phyloP scores from a whole-genome alignment of 92 coral and sea anemone genomes.

The Actinostola sp. region DNA sequence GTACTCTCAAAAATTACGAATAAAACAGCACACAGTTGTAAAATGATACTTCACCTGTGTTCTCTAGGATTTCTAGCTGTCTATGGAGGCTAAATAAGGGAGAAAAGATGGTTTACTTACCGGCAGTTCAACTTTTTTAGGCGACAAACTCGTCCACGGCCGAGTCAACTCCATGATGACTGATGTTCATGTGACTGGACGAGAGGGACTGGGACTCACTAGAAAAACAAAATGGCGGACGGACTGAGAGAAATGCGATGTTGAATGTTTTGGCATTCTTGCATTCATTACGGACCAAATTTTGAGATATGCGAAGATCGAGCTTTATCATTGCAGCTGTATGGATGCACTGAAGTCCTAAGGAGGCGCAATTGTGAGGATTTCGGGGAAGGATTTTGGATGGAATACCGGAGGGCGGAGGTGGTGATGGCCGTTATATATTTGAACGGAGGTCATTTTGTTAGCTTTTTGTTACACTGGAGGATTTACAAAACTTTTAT shows the following conservation, averaged over 20 bases:
- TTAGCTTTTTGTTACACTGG: too few relatives aligned
- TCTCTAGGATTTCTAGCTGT: not conserved
- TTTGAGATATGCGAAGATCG: too few relatives aligned
- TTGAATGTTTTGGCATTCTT: not conserved
- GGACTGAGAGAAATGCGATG: not conserved
- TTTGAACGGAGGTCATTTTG: too few relatives aligned
- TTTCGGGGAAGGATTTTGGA: not conserved
- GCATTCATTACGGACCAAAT: too few relatives aligned
- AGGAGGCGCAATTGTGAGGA: not conserved
- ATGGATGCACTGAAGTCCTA: too few relatives aligned
- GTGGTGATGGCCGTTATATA: too few relatives aligned
- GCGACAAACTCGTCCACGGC: not conserved
- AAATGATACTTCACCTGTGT: not conserved
- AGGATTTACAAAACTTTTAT: too few relatives aligned
- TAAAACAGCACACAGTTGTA: not conserved
- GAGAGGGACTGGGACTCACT: constrained; percentile 25
- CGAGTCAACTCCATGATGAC: constrained; percentile 23
- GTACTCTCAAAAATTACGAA: not conserved
- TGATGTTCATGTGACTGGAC: constrained; percentile 12
- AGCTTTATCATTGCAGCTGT: not conserved
- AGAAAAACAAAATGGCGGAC: constrained; percentile 52
- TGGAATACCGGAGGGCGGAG: too few relatives aligned
- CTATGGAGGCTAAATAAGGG: not conserved
- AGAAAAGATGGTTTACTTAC: constrained; percentile 9
- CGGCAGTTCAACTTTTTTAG: constrained; percentile 4